Percentiles rank a stretch among this genome's conserved stretches.
phyloP scores from a whole-genome alignment of 37 sponge, comb jelly and placozoan species.

The Crambe crambe region DNA sequence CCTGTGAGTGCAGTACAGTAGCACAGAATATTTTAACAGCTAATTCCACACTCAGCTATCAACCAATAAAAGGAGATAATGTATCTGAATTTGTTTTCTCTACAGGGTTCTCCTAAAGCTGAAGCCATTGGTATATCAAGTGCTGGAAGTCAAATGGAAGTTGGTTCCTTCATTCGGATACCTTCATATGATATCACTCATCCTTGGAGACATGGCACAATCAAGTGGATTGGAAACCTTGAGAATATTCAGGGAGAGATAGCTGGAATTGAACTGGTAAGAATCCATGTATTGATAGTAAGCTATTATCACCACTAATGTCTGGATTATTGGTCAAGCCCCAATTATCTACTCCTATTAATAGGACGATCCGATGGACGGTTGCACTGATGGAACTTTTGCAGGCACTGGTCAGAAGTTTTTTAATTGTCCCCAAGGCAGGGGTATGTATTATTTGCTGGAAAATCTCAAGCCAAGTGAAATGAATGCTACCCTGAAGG shows the following conservation, averaged over 20 bases:
- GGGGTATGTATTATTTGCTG: slow-evolving; percentile 48
- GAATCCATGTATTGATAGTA: background rate
- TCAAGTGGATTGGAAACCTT: slow-evolving; percentile 70
- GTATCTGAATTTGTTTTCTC: too few relatives aligned
- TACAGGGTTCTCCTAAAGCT: too few relatives aligned
- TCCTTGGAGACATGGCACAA: slow-evolving; percentile 37
- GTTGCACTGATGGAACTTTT: slow-evolving; percentile 60
- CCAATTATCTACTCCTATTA: background rate
- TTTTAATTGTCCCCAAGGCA: slow-evolving; percentile 53
- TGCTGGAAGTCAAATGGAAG: background rate
- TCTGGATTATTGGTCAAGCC: background rate
- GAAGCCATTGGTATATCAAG: background rate
- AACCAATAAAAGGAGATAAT: too few relatives aligned
- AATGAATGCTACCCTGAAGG: slow-evolving; percentile 5
- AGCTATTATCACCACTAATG: background rate
- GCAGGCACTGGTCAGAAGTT: slow-evolving; percentile 5
- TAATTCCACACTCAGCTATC: too few relatives aligned
- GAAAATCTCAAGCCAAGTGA: slow-evolving; percentile 19
- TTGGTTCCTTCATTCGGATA: slow-evolving; percentile 8
- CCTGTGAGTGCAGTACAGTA: too few relatives aligned
- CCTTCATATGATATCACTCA: background rate
- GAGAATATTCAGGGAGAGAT: slow-evolving; percentile 15
- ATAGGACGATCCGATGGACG: slow-evolving; percentile 56
- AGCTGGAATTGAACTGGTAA: slow-evolving; percentile 81
- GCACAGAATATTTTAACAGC: too few relatives aligned